These are phyloP conservation scores for Taurulus bubalis DNA, from an alignment of 2,113 vertebrate genomes.

Conservation along the genomic window DNA sequence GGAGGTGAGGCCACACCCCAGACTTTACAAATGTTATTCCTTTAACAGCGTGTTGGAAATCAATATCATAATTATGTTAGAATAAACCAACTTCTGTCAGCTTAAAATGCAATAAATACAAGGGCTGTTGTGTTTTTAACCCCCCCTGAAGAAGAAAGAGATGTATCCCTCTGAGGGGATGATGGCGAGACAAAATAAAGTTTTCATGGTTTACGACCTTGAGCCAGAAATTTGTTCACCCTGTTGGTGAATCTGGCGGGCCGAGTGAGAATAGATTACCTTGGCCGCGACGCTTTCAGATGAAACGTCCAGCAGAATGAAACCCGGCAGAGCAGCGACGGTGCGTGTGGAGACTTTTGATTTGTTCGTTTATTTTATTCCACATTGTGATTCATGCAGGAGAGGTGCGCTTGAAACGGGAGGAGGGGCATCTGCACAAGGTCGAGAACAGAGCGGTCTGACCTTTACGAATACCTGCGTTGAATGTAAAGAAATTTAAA, in stretches of 20 bases:
- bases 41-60: neutral
- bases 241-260: neutral
- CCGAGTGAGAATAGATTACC: neutral
- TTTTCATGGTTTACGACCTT: neutral
- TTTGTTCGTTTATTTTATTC: neutral
- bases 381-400: neutral
- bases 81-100: neutral
- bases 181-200: neutral
- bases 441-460: conserved; percentile 1
- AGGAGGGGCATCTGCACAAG: neutral
- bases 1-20: neutral
- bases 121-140: neutral
- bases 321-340: neutral
- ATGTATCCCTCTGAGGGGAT: neutral
- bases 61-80: neutral
- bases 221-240: neutral
- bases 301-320: neutral
- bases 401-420: neutral
- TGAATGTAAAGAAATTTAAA: conserved; percentile 5
- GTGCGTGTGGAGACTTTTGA: neutral
- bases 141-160: neutral
- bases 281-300: no score
- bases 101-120: neutral
- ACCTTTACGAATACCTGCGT: conserved; percentile 28
- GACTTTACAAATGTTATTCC: neutral